Evolutionary conservation across 2,888 invertebrate species (phyloP).

Genomic region (Neocrepidodera transversa): DNA sequence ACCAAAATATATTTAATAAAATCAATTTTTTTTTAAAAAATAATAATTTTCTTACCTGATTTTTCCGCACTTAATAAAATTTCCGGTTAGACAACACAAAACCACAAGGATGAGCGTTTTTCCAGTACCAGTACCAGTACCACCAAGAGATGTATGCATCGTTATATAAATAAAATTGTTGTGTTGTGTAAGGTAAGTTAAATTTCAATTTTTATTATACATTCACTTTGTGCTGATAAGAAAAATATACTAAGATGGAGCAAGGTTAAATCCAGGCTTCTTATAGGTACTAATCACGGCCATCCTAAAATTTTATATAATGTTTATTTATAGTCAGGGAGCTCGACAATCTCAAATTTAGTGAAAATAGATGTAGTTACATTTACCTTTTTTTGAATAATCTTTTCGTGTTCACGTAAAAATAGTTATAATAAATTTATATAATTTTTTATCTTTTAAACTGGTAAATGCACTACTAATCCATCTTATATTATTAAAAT

Average conservation of each 20-base stretch:
- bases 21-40: too few species aligned
- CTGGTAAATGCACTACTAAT: too few species aligned
- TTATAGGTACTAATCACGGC: conserved; percentile 42
- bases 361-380: too few species aligned
- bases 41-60: background rate
- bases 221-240: conserved; percentile 37
- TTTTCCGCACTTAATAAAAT: background rate
- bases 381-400: too few species aligned
- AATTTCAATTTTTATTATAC: conserved; percentile 27
- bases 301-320: conserved; percentile 29
- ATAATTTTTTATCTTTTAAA: too few species aligned
- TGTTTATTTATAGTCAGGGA: conserved; percentile 18
- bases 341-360: too few species aligned
- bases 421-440: too few species aligned
- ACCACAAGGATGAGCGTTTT: background rate
- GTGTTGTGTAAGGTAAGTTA: conserved; percentile 1
- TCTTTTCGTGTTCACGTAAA: too few species aligned
- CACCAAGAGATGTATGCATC: background rate
- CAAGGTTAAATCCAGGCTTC: conserved; percentile 40
- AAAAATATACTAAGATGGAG: conserved; percentile 37
- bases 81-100: background rate
- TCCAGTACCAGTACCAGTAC: background rate
- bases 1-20: too few species aligned
- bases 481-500: too few species aligned
- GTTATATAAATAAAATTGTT: background rate